These are phyloP conservation scores for Tachina grossa DNA, from an alignment of 2,888 invertebrate genomes.

Conservation along the genomic window DNA sequence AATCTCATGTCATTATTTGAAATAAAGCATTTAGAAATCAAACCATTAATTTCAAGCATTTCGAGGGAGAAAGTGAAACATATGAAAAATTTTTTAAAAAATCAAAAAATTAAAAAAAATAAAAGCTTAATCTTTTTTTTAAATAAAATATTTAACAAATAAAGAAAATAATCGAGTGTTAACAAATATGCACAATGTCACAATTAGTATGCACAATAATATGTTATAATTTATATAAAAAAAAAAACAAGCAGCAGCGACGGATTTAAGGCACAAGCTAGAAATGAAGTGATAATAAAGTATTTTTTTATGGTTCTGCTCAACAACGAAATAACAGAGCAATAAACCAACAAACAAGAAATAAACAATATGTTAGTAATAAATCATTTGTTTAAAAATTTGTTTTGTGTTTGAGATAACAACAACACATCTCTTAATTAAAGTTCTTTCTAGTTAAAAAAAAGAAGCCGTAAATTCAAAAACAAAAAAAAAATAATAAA, in stretches of 20 bases:
- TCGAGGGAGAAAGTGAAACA: too few species aligned
- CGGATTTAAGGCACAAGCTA: conserved; percentile 1
- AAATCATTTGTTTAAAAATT: not conserved
- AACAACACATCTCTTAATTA: not conserved
- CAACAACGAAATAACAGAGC: not conserved
- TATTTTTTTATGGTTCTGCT: not conserved
- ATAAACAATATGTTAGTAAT: not conserved
- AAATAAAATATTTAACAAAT: not conserved
- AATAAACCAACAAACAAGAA: not conserved
- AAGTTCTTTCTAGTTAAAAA: not conserved
- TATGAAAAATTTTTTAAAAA: too few species aligned
- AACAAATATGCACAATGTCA: not conserved
- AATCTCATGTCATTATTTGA: too few species aligned
- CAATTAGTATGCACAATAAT: not conserved
- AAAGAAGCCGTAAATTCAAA: not conserved
- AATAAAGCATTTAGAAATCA: too few species aligned
- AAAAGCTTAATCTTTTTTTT: too few species aligned
- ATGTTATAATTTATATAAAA: not conserved
- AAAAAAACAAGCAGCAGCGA: not conserved
- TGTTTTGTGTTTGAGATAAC: not conserved
- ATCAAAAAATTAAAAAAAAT: too few species aligned
- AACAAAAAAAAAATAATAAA: not conserved
- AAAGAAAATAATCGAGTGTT: not conserved
- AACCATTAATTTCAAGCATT: too few species aligned
- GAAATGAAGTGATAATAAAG: not conserved